Evolutionary conservation across 1,140 invertebrate genomes (phyloP).

Genomic region (Atta colombica): DNA sequence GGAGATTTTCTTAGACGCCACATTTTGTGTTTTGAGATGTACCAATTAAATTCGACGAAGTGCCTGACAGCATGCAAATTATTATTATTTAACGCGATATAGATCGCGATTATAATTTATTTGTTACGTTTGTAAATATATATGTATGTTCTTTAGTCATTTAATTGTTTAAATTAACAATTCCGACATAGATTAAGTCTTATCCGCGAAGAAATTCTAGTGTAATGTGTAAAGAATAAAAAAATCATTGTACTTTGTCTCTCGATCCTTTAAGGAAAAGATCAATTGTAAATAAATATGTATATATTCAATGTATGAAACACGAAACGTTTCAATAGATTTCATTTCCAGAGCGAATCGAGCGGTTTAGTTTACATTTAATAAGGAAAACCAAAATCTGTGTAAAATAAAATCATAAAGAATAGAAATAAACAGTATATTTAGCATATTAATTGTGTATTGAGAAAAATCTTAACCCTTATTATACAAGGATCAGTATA

Average conservation of each 20-base stretch:
- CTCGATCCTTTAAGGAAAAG: background rate
- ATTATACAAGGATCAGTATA: no score
- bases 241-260: background rate
- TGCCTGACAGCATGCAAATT: background rate
- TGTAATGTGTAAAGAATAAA: background rate
- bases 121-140: background rate
- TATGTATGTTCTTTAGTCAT: background rate
- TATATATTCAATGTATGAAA: background rate
- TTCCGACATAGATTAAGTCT: background rate
- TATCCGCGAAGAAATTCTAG: background rate
- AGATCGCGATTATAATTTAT: background rate
- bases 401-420: background rate
- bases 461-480: background rate
- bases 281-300: background rate
- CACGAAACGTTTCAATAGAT: background rate
- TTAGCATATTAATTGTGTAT: background rate
- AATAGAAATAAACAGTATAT: background rate
- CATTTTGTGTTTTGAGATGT: background rate
- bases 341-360: background rate
- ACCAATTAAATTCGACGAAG: background rate
- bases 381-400: background rate
- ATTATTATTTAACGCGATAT: background rate
- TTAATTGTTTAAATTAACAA: background rate
- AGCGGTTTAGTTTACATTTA: background rate
- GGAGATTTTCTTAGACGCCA: background rate